Evolutionary conservation across 2,113 vertebrate species (phyloP).

Genomic region (Poicephalus gulielmi): DNA sequence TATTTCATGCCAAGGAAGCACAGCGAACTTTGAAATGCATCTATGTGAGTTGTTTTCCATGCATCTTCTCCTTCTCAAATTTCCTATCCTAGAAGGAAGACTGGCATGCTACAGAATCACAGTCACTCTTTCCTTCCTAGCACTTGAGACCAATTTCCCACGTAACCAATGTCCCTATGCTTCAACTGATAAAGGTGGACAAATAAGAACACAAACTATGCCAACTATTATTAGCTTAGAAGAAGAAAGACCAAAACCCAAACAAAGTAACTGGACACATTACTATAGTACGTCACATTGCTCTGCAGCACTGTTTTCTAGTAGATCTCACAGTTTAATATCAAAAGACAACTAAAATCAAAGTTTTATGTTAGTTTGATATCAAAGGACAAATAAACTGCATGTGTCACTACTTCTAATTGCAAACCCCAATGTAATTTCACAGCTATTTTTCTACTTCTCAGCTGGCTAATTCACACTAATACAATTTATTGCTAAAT

Average conservation of each 20-base stretch:
- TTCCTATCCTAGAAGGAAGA: not conserved
- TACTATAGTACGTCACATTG: not conserved
- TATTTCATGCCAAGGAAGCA: not conserved
- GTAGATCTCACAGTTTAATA: not conserved
- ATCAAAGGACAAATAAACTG: not conserved
- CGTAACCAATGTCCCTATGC: not conserved
- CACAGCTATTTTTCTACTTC: not conserved
- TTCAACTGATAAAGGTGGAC: not conserved
- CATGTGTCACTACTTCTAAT: not conserved
- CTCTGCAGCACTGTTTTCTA: not conserved
- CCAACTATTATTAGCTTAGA: not conserved
- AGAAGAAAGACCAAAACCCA: not conserved
- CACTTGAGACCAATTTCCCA: not conserved
- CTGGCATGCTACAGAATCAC: not conserved
- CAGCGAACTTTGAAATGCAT: not conserved
- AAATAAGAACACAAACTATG: not conserved
- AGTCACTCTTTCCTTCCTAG: not conserved
- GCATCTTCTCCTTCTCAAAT: not conserved
- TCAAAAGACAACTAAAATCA: not conserved
- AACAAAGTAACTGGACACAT: not conserved
- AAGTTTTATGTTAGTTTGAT: not conserved
- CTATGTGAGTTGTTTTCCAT: not conserved
- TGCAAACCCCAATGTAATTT: not conserved
- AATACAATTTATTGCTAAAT: not conserved
- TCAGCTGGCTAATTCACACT: not conserved